A percentile compares a stretch with the other conserved stretches of the same genome.
These are phyloP conservation scores for Thecophora atra DNA, from an alignment of 2,888 invertebrate species.

Conservation along the genomic window DNA sequence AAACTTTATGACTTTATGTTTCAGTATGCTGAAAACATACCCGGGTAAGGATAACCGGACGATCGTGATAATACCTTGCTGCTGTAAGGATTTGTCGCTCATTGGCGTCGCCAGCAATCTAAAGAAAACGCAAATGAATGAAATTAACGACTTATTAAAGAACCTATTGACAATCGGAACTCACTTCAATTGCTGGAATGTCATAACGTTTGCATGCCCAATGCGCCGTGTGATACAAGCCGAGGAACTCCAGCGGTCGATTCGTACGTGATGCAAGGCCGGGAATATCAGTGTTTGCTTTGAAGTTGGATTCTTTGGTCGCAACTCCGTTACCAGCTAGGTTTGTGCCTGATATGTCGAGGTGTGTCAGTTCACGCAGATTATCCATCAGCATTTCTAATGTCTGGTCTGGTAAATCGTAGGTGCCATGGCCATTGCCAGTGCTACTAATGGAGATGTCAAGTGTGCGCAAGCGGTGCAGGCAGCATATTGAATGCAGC, in stretches of 20 bases:
- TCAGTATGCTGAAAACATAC: constrained; percentile 47
- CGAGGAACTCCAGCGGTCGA: constrained; percentile 86
- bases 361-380: constrained; percentile 78
- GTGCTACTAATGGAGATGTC: constrained; percentile 83
- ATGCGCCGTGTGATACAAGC: constrained; percentile 88
- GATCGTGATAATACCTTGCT: constrained; percentile 82
- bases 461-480: constrained; percentile 74
- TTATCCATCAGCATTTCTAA: constrained; percentile 77
- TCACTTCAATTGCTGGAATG: constrained; percentile 88
- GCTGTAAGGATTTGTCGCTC: constrained; percentile 91
- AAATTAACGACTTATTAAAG: neutral
- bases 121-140: constrained; percentile 40
- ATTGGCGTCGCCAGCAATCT: constrained; percentile 92
- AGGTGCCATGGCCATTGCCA: constrained; percentile 74
- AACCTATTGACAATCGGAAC: constrained; percentile 43
- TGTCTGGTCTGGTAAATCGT: constrained; percentile 75
- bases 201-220: constrained; percentile 90
- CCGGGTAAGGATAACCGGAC: constrained; percentile 79
- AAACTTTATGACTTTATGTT: neutral
- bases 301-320: constrained; percentile 64
- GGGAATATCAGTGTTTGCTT: constrained; percentile 76
- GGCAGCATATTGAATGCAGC: constrained; percentile 70
- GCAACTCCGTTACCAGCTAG: constrained; percentile 87
- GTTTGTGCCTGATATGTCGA: constrained; percentile 97
- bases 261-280: constrained; percentile 82